Evolutionary conservation across 2,888 invertebrate species (phyloP).

Genomic region (Tachina fera): DNA sequence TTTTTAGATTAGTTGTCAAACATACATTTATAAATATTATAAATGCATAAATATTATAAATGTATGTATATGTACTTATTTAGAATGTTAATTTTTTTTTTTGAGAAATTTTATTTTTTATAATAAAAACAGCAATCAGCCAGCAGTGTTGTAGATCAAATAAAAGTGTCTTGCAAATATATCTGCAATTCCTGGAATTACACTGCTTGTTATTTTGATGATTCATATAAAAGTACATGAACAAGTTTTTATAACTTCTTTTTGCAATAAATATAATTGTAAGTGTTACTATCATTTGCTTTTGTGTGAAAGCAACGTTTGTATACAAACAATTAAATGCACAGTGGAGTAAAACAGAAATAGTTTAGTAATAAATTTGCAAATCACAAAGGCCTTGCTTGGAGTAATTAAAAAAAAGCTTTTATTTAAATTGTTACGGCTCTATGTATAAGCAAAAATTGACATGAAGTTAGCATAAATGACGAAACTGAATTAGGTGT

Average conservation of each 20-base stretch:
- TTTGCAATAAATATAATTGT: background rate
- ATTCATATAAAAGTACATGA: constrained; percentile 12
- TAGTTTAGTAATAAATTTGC: background rate
- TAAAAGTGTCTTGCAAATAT: background rate
- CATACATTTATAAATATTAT: too few relatives aligned
- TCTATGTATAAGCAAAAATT: too few relatives aligned
- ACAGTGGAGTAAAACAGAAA: background rate
- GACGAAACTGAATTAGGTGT: too few relatives aligned
- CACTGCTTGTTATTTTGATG: background rate
- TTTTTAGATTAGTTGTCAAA: background rate
- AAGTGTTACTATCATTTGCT: background rate
- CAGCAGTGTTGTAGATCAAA: background rate
- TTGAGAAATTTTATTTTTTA: too few relatives aligned
- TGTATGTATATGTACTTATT: background rate
- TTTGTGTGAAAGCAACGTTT: background rate
- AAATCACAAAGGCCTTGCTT: too few relatives aligned
- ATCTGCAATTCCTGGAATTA: background rate
- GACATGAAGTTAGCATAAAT: too few relatives aligned
- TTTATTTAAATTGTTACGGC: too few relatives aligned
- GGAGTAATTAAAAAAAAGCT: too few relatives aligned
- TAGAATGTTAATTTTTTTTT: background rate
- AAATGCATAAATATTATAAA: too few relatives aligned
- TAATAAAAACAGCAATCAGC: too few relatives aligned
- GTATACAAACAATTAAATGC: background rate
- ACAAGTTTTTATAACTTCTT: background rate